A percentile compares a stretch with the other conserved stretches of the same genome.
phyloP scores from a whole-genome alignment of 1,140 invertebrate genomes.

The Ceratosolen fusciceps region DNA sequence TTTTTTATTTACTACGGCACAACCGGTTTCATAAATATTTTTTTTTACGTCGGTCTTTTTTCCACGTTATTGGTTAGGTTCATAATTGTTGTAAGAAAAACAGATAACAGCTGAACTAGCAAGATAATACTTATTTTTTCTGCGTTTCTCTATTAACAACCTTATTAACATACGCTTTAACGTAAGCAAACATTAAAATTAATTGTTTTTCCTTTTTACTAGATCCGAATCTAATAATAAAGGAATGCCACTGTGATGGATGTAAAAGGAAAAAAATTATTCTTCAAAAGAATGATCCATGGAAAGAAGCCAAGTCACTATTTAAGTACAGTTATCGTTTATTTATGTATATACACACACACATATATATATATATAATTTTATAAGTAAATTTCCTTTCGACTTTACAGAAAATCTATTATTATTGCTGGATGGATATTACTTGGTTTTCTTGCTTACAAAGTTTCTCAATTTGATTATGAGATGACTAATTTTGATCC shows the following conservation, averaged over 20 bases:
- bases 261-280: conserved; percentile 89
- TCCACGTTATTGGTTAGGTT: no score
- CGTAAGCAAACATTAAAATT: no score
- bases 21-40: no score
- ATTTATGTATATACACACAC: neutral
- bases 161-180: no score
- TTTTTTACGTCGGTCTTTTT: no score
- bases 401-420: conserved; percentile 73
- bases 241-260: conserved; percentile 88
- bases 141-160: no score
- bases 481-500: conserved; percentile 99
- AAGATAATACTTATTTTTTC: no score
- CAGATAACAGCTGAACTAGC: no score
- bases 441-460: conserved; percentile 90
- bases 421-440: conserved; percentile 91
- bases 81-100: no score
- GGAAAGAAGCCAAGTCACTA: conserved; percentile 84
- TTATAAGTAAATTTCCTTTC: conserved; percentile 12
- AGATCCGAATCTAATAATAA: conserved; percentile 80
- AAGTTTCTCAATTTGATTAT: conserved; percentile 97
- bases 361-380: no score
- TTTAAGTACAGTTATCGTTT: conserved; percentile 62
- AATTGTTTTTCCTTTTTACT: no score
- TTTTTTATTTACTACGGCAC: no score
- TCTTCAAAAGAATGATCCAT: conserved; percentile 87